A percentile compares a stretch with the other conserved stretches of the same genome.
Evolutionary conservation across 2,797 vertebrate species (phyloP).

Genomic region (Poecilia velifera): DNA sequence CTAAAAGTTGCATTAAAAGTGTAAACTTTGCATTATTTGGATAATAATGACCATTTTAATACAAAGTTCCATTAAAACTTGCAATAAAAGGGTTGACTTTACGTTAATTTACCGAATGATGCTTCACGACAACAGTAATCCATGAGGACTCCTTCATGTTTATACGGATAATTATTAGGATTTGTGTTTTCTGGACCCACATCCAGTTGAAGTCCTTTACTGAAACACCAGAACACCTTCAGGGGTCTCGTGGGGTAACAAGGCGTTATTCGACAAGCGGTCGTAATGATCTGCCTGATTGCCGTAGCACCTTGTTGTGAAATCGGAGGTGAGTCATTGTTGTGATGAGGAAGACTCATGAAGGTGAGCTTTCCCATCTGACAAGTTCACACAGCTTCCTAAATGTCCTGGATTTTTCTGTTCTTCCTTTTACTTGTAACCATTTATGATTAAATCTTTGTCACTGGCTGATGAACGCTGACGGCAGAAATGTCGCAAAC

Average conservation of each 20-base stretch:
- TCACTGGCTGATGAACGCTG: not conserved
- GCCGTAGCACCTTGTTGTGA: conserved; percentile 7
- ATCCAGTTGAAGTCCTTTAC: not conserved
- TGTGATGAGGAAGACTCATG: not conserved
- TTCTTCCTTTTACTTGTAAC: too few relatives aligned
- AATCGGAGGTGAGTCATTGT: conserved; percentile 14
- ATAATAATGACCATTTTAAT: too few relatives aligned
- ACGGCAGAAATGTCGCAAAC: not conserved
- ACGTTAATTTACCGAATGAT: too few relatives aligned
- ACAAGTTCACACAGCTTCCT: not conserved
- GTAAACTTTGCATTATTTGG: too few relatives aligned
- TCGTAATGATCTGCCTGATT: not conserved
- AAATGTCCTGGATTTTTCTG: not conserved
- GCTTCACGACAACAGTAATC: too few relatives aligned
- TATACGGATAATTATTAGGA: too few relatives aligned
- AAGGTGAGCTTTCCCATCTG: not conserved
- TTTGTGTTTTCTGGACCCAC: too few relatives aligned
- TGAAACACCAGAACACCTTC: not conserved
- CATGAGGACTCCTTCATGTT: too few relatives aligned
- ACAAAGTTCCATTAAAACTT: too few relatives aligned
- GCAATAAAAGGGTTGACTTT: too few relatives aligned
- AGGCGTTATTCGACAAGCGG: not conserved
- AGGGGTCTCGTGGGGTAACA: not conserved
- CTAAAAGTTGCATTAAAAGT: too few relatives aligned
- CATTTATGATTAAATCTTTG: not conserved